Base-by-base conservation (phyloP, 2,797 vertebrate species). In the Rhabdomys pumilio region DNA sequence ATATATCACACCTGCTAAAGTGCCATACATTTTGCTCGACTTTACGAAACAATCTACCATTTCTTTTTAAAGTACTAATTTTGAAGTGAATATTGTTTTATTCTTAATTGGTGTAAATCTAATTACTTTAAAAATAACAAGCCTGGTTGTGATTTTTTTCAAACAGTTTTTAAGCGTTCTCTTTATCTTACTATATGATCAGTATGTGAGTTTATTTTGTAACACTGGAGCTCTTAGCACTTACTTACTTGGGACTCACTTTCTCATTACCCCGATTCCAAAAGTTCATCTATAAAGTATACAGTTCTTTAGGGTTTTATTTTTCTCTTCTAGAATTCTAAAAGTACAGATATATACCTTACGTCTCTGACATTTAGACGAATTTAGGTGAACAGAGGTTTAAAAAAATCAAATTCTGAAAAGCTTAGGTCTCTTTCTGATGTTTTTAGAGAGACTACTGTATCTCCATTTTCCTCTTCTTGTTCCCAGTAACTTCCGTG, bases 381-480 rank as follows among this genome's bases (percentile, higher is more conserved):
- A 97, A 97, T 95, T 31, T 67, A 97, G 75, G 81, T 97, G 53
- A 88, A 69, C 61, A 85, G 47, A 83, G 95, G 11, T 77, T 59
- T 65, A 77, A 72, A 94, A 72, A 94, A 97, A 34, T 96, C 97
- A 97, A 97, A 95, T 97, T 98, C 97, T 53, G 97, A 96, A 97
- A 98, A 98, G 83, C 96, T 98, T 98, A 97, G 97, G 97, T 94
- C 97, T 98, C 96, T 98, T 98, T 97, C 98, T 98, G 97, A 97
- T 98, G 97, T 98, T 98, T 98, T 98, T 98, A 98, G 98, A 96
- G 97, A 98, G 98, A 94, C 96, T 93, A 98, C 98, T 98, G 98
- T 87, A 97, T 84, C 91, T 98, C 98, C 98, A 98, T 98, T 98
- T 98, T 98, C 97, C 97, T 98, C 98, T 99, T 98, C 98, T 98